Evolutionary conservation across 2,888 invertebrate species (phyloP), one percentile per base, ranked within the genome.

Genomic region (Griposia aprilina): DNA sequence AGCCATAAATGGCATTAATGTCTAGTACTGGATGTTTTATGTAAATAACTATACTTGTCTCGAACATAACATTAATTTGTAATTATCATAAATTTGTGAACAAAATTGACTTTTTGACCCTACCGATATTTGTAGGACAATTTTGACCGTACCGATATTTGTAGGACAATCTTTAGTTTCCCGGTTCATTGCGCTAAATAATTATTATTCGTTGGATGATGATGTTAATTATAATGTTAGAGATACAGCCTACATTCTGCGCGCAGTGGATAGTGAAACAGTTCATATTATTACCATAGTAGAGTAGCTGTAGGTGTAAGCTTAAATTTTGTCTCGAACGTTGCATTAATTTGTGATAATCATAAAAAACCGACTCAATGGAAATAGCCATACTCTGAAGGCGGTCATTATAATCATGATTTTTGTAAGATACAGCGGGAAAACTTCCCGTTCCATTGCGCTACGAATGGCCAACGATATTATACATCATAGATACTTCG

Each of bases 271-370:
- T 26, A 11, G 7, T 20, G 26, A 50, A 63, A 50, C 30, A 45
- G 15, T 26, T 6, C 71, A 36, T 70, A 2, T 41, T 20, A 23
- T 30, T 26, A n/a, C 36, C 5, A 10, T 30, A 17, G 26, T 23
- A 41, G 5, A 70, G 5, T 80, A 63, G 48, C 41, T 48, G 17
- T 48, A 63, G 17, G 4, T 41, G 20, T 63, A 71, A 7, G 10
- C 8, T 15, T 36, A 41, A 26, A 45, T 7, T n/a, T 45, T 60
- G 65, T 45, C 59, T 55, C 23, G 20, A 26, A 63, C 23, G 1
- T 23, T 50, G 57, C 30, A 63, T 13, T 62, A 36, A 63, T 80
- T 69, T 80, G 62, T 78, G 55, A 63, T 81, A n/a, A 63, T 73
- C n/a, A n/a, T n/a, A n/a, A n/a, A n/a, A n/a, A n/a, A n/a, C n/a